These are phyloP conservation scores for Amphipoea lucens DNA, from an alignment of 2,888 invertebrate species.

Conservation along the genomic window DNA sequence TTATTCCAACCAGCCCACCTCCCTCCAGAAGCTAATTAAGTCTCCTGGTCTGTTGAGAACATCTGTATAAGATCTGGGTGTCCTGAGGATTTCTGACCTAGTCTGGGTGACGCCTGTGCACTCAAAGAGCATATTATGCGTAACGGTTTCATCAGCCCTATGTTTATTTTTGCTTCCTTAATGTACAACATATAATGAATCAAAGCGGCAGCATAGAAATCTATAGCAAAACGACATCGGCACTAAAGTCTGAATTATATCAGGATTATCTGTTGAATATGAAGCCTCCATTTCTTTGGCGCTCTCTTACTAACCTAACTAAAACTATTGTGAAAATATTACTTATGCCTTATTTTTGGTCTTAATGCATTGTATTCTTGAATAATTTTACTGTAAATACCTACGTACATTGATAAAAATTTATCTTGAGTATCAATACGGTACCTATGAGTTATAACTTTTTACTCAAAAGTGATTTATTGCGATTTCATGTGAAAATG, in stretches of 20 bases:
- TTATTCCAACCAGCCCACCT: too few species aligned
- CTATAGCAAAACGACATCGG: background rate
- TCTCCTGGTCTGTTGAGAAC: too few species aligned
- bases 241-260: slow-evolving; percentile 1
- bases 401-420: background rate
- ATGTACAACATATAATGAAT: background rate
- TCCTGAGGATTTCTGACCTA: too few species aligned
- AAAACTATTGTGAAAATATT: background rate
- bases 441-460: too few species aligned
- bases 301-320: background rate
- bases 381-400: background rate
- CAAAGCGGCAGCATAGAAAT: slow-evolving; percentile 1
- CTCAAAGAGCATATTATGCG: too few species aligned
- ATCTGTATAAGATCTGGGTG: too few species aligned
- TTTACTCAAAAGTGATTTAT: background rate
- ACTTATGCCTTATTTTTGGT: background rate
- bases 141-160: too few species aligned
- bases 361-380: background rate
- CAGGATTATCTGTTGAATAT: background rate
- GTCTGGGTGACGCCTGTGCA: too few species aligned
- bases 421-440: background rate
- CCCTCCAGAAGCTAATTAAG: too few species aligned
- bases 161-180: background rate
- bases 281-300: background rate
- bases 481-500: background rate